Evolutionary conservation across 2,113 vertebrate genomes (phyloP), one percentile per base, ranked within the genome.

Genomic region (Epinephelus cyanopodus): DNA sequence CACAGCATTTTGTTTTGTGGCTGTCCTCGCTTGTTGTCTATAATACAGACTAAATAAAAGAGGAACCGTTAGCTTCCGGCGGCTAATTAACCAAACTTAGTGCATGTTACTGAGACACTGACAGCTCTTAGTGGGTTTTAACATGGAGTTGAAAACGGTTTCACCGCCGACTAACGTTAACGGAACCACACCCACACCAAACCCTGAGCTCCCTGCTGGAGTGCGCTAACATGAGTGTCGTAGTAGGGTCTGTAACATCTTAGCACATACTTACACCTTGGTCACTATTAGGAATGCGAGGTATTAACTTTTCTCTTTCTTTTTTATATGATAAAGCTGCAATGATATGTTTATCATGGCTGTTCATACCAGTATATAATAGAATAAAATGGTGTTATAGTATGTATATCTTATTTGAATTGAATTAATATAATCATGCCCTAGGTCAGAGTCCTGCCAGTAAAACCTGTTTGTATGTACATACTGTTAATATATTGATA

Each of bases 111-210:
- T 77, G 63, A 54, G 58, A 11, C 10, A 17, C 29, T 67, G 48
- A 82, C 74, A 70, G 68, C 68, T 58, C 8, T 68, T 4, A 2
- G 0, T 23, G 12, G 14, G 11, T 27, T 42, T 12, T 18, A 23
- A 19, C 3, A 3, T 66, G 42, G 42, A 45, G 42, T 45, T 83
- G 15, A 18, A 33, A n/a, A 25, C 11, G 0, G 33, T 17, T 25
- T 29, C 4, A 33, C 5, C n/a, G 33, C 45, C 1, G 9, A 3
- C 17, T 39, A 50, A 50, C 6, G 48, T 18, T 18, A 37, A 37
- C 33, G 33, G 33, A 7, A 56, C 52, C 60, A 81, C 73, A 63
- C 53, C 73, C 47, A 63, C 54, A 58, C n/a, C n/a, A 27, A 33
- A 56, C 5, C 54, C 8, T 17, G n/a, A 21, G 8, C 37, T 57